Percentiles rank a stretch among this genome's conserved stretches.
These are phyloP conservation scores for Syrmaticus mikado DNA, from an alignment of 2,113 vertebrate genomes.

Conservation along the genomic window DNA sequence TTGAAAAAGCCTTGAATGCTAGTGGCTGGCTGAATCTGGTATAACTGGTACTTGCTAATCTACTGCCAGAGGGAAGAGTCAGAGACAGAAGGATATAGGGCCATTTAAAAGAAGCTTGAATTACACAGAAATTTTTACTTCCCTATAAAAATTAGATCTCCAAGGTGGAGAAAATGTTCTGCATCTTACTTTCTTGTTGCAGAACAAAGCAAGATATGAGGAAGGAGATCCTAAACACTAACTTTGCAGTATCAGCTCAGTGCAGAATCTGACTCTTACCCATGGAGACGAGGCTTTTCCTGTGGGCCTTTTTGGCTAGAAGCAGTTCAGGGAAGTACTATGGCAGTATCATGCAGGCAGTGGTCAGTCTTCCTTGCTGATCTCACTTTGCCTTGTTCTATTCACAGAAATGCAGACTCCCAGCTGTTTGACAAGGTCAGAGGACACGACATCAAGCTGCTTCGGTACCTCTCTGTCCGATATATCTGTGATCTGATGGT, in stretches of 20 bases:
- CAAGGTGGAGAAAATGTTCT: background rate
- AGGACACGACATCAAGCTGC: conserved; percentile 95
- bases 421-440: conserved; percentile 98
- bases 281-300: background rate
- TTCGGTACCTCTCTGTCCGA: conserved; percentile 93
- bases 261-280: background rate
- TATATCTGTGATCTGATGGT: conserved; percentile 99
- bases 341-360: background rate
- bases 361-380: background rate
- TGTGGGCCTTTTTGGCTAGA: background rate
- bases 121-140: background rate
- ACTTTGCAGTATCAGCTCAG: background rate
- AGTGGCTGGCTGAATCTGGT: background rate
- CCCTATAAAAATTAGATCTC: background rate
- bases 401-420: conserved; percentile 91
- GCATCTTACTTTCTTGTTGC: background rate
- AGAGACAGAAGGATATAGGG: background rate
- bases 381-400: background rate
- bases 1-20: background rate
- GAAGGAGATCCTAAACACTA: background rate
- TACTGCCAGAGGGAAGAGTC: background rate
- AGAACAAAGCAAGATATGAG: background rate
- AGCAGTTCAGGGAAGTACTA: background rate
- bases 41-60: background rate
- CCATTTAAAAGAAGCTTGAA: background rate